Evolutionary conservation across 2,797 vertebrate species (phyloP).

Genomic region (Taeniopygia guttata): DNA sequence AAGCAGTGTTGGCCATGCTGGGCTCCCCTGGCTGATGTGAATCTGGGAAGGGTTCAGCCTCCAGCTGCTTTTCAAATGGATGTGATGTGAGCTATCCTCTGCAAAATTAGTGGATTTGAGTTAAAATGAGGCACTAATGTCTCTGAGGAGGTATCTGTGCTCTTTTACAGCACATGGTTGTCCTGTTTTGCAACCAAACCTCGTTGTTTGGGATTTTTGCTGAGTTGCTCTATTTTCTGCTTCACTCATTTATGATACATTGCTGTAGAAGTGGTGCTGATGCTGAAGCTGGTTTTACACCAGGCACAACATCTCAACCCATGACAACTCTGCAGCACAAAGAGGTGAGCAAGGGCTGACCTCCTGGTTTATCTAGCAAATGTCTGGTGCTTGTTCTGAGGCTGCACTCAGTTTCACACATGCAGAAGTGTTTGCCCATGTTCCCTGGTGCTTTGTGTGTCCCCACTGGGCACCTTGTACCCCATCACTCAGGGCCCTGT

Average conservation of each 20-base stretch:
- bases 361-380: not conserved
- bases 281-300: not conserved
- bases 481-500: fast-evolving
- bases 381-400: not conserved
- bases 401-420: not conserved
- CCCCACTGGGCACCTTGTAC: not conserved
- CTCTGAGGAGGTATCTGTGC: not conserved
- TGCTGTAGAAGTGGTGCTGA: not conserved
- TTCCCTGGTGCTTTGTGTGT: not conserved
- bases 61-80: not conserved
- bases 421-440: not conserved
- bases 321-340: not conserved
- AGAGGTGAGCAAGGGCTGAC: not conserved
- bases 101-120: not conserved
- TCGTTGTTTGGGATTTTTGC: not conserved
- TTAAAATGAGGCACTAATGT: not conserved
- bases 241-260: fast-evolving
- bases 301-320: not conserved
- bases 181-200: not conserved
- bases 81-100: not conserved
- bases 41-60: not conserved
- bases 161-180: not conserved
- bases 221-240: not conserved
- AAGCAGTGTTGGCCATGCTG: not conserved
- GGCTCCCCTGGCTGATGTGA: not conserved